Conservation (phyloP, 2,888 invertebrate genomes). For the Meghimatium bilineatum region DNA sequence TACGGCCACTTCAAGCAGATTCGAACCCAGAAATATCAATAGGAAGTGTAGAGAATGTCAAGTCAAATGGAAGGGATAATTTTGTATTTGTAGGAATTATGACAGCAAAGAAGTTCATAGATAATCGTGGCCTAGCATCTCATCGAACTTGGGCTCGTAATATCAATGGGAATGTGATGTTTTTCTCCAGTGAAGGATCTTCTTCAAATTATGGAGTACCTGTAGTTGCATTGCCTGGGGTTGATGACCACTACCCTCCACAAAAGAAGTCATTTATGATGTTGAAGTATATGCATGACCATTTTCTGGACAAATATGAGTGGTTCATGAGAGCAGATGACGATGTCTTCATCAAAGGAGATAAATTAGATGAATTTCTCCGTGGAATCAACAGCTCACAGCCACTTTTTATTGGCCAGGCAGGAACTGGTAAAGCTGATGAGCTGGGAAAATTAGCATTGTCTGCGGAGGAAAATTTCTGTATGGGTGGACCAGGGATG, state of each 20-base stretch:
- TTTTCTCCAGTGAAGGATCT: conserved; percentile 84
- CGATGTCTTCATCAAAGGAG: conserved; percentile 95
- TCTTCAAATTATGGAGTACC: conserved; percentile 87
- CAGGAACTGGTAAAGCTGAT: conserved; percentile 80
- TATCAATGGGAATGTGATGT: conserved; percentile 91
- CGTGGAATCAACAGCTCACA: conserved; percentile 91
- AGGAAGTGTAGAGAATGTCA: conserved; percentile 15
- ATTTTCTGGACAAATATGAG: conserved; percentile 90
- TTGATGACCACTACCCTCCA: conserved; percentile 98
- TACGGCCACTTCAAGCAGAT: conserved; percentile 50
- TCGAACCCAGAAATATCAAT: not conserved
- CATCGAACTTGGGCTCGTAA: conserved; percentile 95
- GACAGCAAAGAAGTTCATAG: conserved; percentile 95
- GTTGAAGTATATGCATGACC: conserved; percentile 93
- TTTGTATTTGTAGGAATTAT: conserved; percentile 87
- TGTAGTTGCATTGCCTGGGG: conserved; percentile 82
- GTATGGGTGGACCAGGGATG: conserved; percentile 99
- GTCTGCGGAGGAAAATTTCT: conserved; percentile 91
- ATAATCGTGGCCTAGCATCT: conserved; percentile 91
- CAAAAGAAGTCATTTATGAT: conserved; percentile 98
- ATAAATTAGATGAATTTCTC: conserved; percentile 87
- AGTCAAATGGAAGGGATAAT: conserved; percentile 42
- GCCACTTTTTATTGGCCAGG: conserved; percentile 87
- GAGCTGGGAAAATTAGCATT: conserved; percentile 93
- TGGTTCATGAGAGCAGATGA: conserved; percentile 99